phyloP scores from a whole-genome alignment of 2,113 vertebrate species.

The Hippopotamus amphibius region DNA sequence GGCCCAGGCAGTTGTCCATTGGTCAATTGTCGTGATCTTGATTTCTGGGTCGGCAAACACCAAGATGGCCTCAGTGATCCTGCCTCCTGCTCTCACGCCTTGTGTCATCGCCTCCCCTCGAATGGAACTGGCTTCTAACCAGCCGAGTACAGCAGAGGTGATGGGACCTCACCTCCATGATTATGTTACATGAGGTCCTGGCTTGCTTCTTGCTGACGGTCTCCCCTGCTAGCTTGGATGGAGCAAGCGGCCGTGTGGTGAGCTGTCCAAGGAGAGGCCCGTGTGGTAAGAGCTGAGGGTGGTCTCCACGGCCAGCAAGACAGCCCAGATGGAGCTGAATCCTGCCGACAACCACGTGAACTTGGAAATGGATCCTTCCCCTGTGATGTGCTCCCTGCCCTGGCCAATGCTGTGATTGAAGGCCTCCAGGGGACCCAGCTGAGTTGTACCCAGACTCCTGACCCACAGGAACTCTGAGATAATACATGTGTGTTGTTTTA shows the following conservation, averaged over 20 bases:
- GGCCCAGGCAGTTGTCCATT: background rate
- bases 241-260: rapidly evolving
- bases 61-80: rapidly evolving
- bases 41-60: background rate
- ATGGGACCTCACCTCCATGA: background rate
- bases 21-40: rapidly evolving
- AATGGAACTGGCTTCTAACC: background rate
- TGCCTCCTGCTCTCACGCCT: background rate
- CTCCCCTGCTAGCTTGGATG: background rate
- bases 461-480: background rate
- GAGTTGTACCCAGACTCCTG: background rate
- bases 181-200: rapidly evolving
- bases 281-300: rapidly evolving
- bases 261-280: background rate
- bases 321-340: background rate
- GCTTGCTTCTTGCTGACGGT: background rate
- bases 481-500: background rate
- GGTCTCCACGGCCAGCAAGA: background rate
- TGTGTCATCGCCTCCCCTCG: background rate
- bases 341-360: no score
- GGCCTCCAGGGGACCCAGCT: background rate
- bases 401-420: rapidly evolving
- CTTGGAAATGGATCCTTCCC: background rate
- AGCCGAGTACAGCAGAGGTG: background rate
- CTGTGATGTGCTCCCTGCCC: rapidly evolving